Conservation (phyloP, 2,797 vertebrate species). For the Protonibea diacanthus region DNA sequence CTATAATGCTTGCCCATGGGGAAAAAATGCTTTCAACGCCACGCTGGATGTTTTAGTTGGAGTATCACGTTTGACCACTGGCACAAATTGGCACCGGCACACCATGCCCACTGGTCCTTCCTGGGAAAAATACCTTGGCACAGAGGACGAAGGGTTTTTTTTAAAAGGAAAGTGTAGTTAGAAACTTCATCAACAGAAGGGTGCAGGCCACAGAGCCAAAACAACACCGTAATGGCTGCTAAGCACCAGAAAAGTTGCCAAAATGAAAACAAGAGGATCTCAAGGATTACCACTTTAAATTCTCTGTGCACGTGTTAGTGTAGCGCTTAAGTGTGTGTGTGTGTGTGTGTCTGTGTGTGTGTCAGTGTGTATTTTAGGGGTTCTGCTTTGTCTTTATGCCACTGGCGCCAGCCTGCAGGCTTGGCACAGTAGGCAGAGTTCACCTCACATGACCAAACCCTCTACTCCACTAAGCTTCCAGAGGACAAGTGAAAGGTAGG, state of each 20-base stretch:
- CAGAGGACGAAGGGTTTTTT: not conserved
- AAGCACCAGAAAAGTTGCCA: conserved; percentile 19
- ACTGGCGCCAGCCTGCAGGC: conserved; percentile 54
- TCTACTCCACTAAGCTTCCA: conserved; percentile 47
- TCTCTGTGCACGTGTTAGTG: conserved; percentile 43
- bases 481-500: conserved; percentile 61
- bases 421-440: conserved; percentile 56
- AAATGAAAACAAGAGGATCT: conserved; percentile 57
- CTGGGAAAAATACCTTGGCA: conserved; percentile 4
- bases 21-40: not conserved
- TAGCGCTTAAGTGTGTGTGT: not conserved
- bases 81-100: not conserved
- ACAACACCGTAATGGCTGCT: conserved; percentile 5
- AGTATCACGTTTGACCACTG: conserved; percentile 7
- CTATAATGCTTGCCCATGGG: not conserved
- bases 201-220: not conserved
- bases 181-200: conserved; percentile 13
- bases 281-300: conserved; percentile 58
- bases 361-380: conserved; percentile 39
- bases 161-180: not conserved
- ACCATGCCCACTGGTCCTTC: not conserved
- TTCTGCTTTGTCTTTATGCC: conserved; percentile 53
- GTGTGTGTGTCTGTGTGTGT: conserved; percentile 32
- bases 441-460: conserved; percentile 66
- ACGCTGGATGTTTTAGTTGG: not conserved